phyloP scores from a whole-genome alignment of 2,888 invertebrate genomes.

The Xiphydria camelus region DNA sequence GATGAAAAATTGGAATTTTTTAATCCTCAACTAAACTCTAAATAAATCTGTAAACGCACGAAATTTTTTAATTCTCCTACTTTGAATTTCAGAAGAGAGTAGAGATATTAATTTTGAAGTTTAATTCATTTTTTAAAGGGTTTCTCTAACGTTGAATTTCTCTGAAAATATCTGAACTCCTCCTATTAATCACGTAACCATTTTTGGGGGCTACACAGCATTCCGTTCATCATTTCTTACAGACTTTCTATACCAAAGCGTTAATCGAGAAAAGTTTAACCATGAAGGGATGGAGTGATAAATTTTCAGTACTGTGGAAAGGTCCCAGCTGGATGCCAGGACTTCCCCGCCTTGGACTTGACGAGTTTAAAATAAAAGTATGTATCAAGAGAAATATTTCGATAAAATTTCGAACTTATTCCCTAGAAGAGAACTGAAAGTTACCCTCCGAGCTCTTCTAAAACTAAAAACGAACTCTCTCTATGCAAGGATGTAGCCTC shows the following conservation, averaged over 20 bases:
- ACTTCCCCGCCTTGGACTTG: constrained; percentile 73
- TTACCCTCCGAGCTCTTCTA: too few relatives aligned
- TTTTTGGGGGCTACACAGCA: constrained; percentile 4
- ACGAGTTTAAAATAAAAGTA: constrained; percentile 77
- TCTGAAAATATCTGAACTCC: constrained; percentile 4
- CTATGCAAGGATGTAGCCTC: too few relatives aligned
- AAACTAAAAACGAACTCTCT: too few relatives aligned
- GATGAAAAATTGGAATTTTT: too few relatives aligned
- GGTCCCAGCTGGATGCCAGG: constrained; percentile 91
- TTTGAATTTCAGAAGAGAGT: neutral
- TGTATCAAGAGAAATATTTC: too few relatives aligned
- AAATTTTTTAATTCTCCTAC: neutral
- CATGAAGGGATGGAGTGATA: constrained; percentile 66
- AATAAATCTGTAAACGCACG: neutral
- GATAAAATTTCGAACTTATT: too few relatives aligned
- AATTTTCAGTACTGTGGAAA: constrained; percentile 73
- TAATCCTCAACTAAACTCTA: too few relatives aligned
- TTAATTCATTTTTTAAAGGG: constrained; percentile 1
- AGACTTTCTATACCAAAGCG: constrained; percentile 76
- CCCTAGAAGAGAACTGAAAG: too few relatives aligned
- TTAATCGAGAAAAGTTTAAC: constrained; percentile 67
- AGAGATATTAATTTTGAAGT: neutral
- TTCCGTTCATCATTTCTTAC: constrained; percentile 26
- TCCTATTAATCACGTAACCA: constrained; percentile 1
- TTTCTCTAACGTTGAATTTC: too few relatives aligned